A percentile compares a stretch with the other conserved stretches of the same genome.
Conservation (phyloP, 2,797 vertebrate genomes). For the Chromis chromis region DNA sequence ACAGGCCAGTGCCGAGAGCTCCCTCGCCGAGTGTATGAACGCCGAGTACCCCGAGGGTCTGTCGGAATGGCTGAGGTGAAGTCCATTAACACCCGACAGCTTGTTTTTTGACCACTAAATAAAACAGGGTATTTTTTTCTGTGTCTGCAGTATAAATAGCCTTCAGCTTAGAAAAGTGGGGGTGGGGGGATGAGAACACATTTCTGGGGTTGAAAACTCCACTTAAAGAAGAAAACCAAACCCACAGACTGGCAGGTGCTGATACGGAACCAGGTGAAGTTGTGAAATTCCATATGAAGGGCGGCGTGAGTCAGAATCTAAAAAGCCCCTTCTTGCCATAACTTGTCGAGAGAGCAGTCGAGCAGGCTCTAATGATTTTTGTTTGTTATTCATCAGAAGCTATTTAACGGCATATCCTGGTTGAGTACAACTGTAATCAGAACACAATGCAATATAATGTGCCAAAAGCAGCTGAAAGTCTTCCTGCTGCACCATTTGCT, state of each 20-base stretch:
- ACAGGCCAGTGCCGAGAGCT: conserved; percentile 69
- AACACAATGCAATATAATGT: conserved; percentile 29
- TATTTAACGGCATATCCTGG: conserved; percentile 19
- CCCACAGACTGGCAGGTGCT: conserved; percentile 5
- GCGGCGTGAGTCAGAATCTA: conserved; percentile 4
- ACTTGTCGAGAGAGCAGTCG: conserved; percentile 27
- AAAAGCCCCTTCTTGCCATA: conserved; percentile 15
- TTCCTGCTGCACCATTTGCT: conserved; percentile 1
- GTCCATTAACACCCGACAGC: conserved; percentile 80
- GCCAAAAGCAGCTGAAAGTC: conserved; percentile 28
- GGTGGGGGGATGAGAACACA: conserved; percentile 16
- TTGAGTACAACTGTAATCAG: conserved; percentile 34
- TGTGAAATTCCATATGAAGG: not conserved
- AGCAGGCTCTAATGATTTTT: conserved; percentile 37
- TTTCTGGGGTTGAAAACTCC: conserved; percentile 23
- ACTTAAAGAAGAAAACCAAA: conserved; percentile 33
- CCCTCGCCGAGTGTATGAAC: conserved; percentile 65
- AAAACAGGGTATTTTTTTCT: conserved; percentile 73
- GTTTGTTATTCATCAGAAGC: conserved; percentile 38
- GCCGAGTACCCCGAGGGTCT: conserved; percentile 71
- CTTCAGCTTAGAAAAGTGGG: conserved; percentile 33
- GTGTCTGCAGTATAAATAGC: conserved; percentile 65
- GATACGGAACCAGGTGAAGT: conserved; percentile 12
- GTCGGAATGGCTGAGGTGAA: conserved; percentile 74
- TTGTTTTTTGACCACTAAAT: conserved; percentile 83